Conservation (phyloP, 1,140 invertebrate genomes). For the Zaprionus camerounensis region DNA sequence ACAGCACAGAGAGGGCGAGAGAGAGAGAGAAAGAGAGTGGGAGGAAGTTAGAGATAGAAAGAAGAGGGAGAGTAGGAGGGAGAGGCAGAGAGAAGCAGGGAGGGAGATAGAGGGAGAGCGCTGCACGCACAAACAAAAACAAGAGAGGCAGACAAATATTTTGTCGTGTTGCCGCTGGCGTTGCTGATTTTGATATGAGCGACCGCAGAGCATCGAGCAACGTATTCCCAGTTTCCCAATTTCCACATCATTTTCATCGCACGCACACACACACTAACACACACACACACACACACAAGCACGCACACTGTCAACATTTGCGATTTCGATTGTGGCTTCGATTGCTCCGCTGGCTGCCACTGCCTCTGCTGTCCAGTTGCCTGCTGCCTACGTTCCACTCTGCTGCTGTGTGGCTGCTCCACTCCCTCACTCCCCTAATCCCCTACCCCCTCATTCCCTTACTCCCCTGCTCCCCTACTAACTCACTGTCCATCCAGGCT, state of each 20-base stretch:
- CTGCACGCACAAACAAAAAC: constrained; percentile 7
- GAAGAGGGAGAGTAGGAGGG: no score
- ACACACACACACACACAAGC: neutral
- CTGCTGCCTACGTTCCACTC: neutral
- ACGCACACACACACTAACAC: constrained; percentile 8
- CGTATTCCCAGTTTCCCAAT: constrained; percentile 32
- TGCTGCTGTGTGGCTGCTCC: neutral
- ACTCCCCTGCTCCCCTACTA: neutral
- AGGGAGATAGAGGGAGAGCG: neutral
- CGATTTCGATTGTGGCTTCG: constrained; percentile 53
- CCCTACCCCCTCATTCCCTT: neutral
- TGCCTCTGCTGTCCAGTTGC: no score
- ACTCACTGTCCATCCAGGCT: neutral
- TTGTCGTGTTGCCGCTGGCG: constrained; percentile 24
- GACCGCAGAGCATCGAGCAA: constrained; percentile 15
- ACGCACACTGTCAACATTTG: constrained; percentile 37
- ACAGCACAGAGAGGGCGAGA: neutral
- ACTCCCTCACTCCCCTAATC: neutral
- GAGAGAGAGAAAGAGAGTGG: neutral
- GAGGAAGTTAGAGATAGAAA: no score
- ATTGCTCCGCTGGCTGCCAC: constrained; percentile 36
- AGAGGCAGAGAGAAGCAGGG: no score
- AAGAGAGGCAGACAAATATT: constrained; percentile 35
- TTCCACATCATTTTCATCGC: constrained; percentile 35
- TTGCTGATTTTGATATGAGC: constrained; percentile 32